Evolutionary conservation across 1,140 invertebrate species (phyloP).

Genomic region (Acromyrmex echinatior): DNA sequence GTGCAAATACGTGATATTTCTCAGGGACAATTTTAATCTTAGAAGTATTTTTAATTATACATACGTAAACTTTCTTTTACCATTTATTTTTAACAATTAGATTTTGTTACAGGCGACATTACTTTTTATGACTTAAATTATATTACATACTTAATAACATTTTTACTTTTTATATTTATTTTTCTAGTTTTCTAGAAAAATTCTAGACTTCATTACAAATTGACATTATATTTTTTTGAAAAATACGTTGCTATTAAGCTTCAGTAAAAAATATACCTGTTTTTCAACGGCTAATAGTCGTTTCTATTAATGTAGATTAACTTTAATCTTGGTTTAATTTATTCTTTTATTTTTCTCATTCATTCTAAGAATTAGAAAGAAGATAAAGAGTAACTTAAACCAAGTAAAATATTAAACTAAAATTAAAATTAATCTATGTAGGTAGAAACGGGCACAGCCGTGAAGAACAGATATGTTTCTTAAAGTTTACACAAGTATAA

Average conservation of each 20-base stretch:
- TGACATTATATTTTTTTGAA: neutral
- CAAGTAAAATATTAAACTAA: no score
- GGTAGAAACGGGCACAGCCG: no score
- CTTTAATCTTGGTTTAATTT: no score
- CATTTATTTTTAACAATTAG: neutral
- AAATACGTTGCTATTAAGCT: neutral
- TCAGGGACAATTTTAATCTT: constrained; percentile 7
- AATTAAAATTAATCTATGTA: no score
- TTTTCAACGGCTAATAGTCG: neutral
- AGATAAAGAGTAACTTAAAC: no score
- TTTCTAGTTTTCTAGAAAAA: neutral
- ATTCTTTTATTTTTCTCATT: no score
- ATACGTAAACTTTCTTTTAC: neutral
- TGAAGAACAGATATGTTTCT: no score
- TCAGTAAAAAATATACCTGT: neutral
- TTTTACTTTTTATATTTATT: neutral
- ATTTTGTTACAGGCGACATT: neutral
- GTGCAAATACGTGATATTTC: neutral
- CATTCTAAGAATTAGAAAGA: no score
- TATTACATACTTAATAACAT: neutral
- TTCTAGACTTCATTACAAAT: neutral
- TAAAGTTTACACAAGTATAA: no score
- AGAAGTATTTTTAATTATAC: neutral
- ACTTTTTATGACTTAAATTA: neutral
- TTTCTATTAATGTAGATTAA: no score